A percentile compares a stretch with the other conserved stretches of the same genome.
phyloP scores from a whole-genome alignment of 2,888 invertebrate genomes.

The Crossocerus cetratus region DNA sequence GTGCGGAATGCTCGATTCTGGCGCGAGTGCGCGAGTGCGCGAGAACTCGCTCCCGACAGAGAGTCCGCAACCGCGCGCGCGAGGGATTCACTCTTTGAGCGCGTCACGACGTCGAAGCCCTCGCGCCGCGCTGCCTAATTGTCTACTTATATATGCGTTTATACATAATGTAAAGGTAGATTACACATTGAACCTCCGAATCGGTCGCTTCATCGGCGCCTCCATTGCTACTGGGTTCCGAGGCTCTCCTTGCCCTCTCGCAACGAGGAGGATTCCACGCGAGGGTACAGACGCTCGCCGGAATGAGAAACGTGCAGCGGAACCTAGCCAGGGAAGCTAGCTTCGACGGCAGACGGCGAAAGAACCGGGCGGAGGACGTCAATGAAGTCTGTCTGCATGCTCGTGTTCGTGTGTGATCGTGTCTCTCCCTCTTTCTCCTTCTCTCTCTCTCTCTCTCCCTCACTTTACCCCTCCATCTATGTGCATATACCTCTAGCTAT shows the following conservation, averaged over 20 bases:
- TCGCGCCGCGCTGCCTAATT: no score
- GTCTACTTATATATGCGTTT: no score
- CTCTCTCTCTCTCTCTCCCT: neutral
- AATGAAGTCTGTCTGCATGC: slow-evolving; percentile 13
- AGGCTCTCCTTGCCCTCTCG: slow-evolving; percentile 18
- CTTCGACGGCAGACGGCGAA: slow-evolving; percentile 39
- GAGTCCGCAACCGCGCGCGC: no score
- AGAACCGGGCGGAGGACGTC: slow-evolving; percentile 36
- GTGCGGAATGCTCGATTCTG: slow-evolving; percentile 67
- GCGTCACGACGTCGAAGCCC: slow-evolving; percentile 29
- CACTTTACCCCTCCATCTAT: neutral
- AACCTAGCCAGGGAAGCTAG: slow-evolving; percentile 24
- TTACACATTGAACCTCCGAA: neutral
- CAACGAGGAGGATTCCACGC: slow-evolving; percentile 43
- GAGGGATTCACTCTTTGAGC: slow-evolving; percentile 4
- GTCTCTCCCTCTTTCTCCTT: neutral
- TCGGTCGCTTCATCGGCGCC: slow-evolving; percentile 1
- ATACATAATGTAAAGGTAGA: no score
- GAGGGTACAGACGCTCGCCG: slow-evolving; percentile 42
- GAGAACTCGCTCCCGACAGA: no score
- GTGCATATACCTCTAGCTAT: slow-evolving; percentile 1
- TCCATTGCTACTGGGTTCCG: slow-evolving; percentile 1
- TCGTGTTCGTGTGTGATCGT: neutral
- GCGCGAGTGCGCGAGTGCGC: slow-evolving; percentile 1
- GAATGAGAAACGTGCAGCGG: slow-evolving; percentile 37